phyloP scores from a whole-genome alignment of 2,888 invertebrate genomes.

The Leuctra nigra region DNA sequence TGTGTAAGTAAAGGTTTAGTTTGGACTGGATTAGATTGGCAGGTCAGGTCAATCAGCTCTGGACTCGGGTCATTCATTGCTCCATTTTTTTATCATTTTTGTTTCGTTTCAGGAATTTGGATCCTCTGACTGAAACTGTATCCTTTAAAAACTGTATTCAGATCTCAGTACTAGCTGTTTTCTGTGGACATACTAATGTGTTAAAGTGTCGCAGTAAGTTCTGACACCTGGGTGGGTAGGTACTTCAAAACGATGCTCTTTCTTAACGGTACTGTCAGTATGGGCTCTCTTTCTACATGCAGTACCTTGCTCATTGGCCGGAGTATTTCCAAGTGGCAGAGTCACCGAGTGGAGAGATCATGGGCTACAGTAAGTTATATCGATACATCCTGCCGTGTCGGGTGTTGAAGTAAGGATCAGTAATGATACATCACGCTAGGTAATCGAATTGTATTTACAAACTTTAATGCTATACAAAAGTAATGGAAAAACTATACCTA shows the following conservation, averaged over 20 bases:
- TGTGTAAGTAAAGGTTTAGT: conserved; percentile 75
- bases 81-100: conserved; percentile 17
- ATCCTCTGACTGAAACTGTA: conserved; percentile 93
- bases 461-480: no score
- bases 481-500: no score
- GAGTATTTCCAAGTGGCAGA: conserved; percentile 98
- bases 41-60: no score
- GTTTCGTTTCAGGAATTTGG: conserved; percentile 72
- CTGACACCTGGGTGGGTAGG: not conserved
- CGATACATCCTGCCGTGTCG: no score
- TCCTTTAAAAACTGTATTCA: conserved; percentile 42
- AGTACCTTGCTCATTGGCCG: conserved; percentile 97
- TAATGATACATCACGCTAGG: no score
- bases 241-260: not conserved
- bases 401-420: no score
- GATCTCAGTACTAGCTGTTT: no score
- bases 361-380: conserved; percentile 89
- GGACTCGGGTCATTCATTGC: no score
- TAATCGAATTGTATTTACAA: no score
- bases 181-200: no score
- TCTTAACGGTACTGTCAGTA: conserved; percentile 45
- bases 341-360: conserved; percentile 91
- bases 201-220: not conserved
- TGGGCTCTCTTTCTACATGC: conserved; percentile 92
- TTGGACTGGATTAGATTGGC: no score